Evolutionary conservation across 2,888 invertebrate species (phyloP).

Genomic region (Amphiduros pacificus): DNA sequence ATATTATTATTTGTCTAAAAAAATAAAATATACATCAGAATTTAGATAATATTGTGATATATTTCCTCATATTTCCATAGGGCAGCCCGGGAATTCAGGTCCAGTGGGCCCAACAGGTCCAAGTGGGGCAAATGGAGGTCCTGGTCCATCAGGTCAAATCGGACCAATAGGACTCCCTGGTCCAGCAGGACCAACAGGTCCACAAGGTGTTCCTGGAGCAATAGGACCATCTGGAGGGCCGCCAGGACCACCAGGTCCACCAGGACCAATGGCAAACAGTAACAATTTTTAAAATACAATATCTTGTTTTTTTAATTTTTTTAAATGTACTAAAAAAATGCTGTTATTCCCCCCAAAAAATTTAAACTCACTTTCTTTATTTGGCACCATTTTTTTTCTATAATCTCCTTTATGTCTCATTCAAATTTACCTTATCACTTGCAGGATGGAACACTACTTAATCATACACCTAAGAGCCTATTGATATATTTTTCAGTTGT

Average conservation of each 20-base stretch:
- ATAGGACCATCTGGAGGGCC: not conserved
- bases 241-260: not conserved
- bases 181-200: conserved; percentile 5
- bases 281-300: not conserved
- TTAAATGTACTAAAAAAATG: not conserved
- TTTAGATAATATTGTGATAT: no score
- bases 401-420: no score
- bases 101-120: not conserved
- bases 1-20: no score
- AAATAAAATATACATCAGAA: no score
- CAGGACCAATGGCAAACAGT: no score
- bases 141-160: not conserved
- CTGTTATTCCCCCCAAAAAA: no score
- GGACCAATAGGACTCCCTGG: conserved; percentile 16
- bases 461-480: no score
- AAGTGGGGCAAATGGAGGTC: not conserved
- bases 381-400: no score
- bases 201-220: not conserved
- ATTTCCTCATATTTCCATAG: no score
- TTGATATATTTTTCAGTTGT: conserved; percentile 1
- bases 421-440: no score
- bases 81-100: not conserved
- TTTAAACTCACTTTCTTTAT: no score
- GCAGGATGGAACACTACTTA: not conserved
- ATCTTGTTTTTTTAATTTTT: not conserved